Evolutionary conservation across 2,797 vertebrate genomes (phyloP), one percentile per base, ranked within the genome.

Genomic region (Salarias fasciatus): DNA sequence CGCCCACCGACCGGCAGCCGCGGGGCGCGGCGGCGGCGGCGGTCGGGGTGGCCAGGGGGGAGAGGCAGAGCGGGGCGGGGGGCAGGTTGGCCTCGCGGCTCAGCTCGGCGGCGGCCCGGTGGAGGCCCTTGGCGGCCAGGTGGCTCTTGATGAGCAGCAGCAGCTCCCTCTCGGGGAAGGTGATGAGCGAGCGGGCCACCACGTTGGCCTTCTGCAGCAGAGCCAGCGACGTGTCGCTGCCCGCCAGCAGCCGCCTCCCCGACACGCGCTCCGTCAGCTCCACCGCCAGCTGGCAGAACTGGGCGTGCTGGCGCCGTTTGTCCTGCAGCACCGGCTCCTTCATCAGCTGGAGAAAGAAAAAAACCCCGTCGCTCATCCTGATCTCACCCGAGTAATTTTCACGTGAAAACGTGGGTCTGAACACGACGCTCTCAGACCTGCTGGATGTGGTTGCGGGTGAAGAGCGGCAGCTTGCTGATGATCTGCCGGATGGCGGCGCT

Each of bases 321-420:
- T 99, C 97, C 92, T 98, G 97, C 29, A 99, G 93, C 58, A 99
- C 94, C 0, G 97, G 97, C 75, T 99, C 97, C 62, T 98, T 97
- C 97, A 99, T 99, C 74, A 99, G 87, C 89, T 90, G 54, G 7
- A 33, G 8, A 0, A n/a, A 56, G 0, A n/a, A 38, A 5, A 45
- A 2, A 2, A 1, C 5, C 24, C 18, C 18, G 18, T n/a, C n/a
- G n/a, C n/a, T n/a, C n/a, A n/a, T n/a, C n/a, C n/a, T n/a, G n/a
- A n/a, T n/a, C n/a, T n/a, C n/a, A n/a, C n/a, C n/a, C n/a, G n/a
- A n/a, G n/a, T n/a, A n/a, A n/a, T n/a, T n/a, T n/a, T n/a, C n/a
- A n/a, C n/a, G n/a, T n/a, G n/a, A n/a, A n/a, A n/a, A n/a, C n/a
- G n/a, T n/a, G n/a, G n/a, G n/a, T n/a, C n/a, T 24, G 24, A 24